Base-by-base conservation (phyloP, 2,888 invertebrate species). In the Bombylius major region DNA sequence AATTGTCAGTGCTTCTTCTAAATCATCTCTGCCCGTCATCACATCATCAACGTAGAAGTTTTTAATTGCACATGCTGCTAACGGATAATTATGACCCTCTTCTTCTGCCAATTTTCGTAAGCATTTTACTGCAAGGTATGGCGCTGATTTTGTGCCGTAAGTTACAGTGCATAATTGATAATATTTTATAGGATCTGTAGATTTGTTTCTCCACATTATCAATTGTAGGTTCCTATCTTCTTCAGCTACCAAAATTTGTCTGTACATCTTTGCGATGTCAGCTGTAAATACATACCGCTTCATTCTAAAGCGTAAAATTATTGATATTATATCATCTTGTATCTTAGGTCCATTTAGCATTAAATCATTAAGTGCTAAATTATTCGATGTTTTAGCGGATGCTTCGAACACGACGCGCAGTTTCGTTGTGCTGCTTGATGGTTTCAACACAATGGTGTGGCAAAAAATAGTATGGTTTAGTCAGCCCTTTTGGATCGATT, bases 201-300 rank as follows among this genome's bases (percentile, higher is more conserved):
- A 31, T 31, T 52, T 45, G 11, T 49, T 39, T 8, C 59, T 31
- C 45, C 59, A 58, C 54, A 56, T 53, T 14, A 61, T 59, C n/a
- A 58, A 51, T 31, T 59, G 56, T 11, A 53, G 54, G 32, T 46
- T 14, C n/a, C 45, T 51, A 32, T 58, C 53, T 8, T 54, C 54
- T 34, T 50, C 39, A 8, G 36, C 31, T 5, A 59, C 23, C 4
- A 32, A 36, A 3, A 58, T 44, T 45, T 58, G 53, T 14, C 56
- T 50, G n/a, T 59, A 58, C 60, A 55, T 56, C 47, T 57, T 60
- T 36, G 51, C 47, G 5, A 60, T 56, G 34, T 60, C 58, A 23
- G 58, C 50, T 11, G 48, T 31, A 31, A 48, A 48, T 11, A 31
- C 48, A 48, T 31, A 48, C 3, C 31, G 14, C 23, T 4, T 14